These are phyloP conservation scores for Teleiodes luculella DNA, from an alignment of 2,888 invertebrate species.

Conservation along the genomic window DNA sequence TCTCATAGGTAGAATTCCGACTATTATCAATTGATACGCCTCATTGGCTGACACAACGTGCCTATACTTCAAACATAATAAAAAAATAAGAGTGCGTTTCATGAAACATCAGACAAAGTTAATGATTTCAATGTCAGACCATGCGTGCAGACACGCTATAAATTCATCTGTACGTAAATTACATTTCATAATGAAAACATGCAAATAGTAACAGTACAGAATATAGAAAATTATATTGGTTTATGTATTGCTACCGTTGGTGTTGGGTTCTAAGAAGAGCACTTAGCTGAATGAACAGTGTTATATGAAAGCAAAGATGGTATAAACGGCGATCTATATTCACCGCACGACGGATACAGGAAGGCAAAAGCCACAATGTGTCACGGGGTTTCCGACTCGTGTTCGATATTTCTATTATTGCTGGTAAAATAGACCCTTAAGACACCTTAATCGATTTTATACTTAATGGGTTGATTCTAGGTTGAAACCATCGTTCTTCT, in stretches of 20 bases:
- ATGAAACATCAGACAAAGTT: conserved; percentile 7
- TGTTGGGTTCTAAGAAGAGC: conserved; percentile 35
- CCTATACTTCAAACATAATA: not conserved
- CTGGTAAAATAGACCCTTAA: conserved; percentile 19
- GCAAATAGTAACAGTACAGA: conserved; percentile 2
- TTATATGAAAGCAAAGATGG: conserved; percentile 32
- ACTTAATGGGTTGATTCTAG: not conserved
- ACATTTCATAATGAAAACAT: not conserved
- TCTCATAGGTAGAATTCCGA: conserved; percentile 21
- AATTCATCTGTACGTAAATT: conserved; percentile 7
- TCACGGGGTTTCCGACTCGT: conserved; percentile 60
- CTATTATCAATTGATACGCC: conserved; percentile 22
- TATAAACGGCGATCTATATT: conserved; percentile 54
- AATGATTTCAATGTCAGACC: conserved; percentile 17
- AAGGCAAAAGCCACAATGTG: conserved; percentile 68
- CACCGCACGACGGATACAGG: conserved; percentile 50
- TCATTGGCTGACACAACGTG: conserved; percentile 11
- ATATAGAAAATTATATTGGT: not conserved
- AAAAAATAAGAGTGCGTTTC: conserved; percentile 5
- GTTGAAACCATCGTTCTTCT: too few relatives aligned
- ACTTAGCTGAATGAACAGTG: conserved; percentile 43
- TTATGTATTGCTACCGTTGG: not conserved
- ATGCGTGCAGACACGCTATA: conserved; percentile 16
- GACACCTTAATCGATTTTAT: not conserved
- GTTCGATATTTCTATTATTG: conserved; percentile 66